Percentiles rank a stretch among this genome's conserved stretches.
phyloP scores from a whole-genome alignment of 2,797 vertebrate genomes.

The Prunella strophiata region DNA sequence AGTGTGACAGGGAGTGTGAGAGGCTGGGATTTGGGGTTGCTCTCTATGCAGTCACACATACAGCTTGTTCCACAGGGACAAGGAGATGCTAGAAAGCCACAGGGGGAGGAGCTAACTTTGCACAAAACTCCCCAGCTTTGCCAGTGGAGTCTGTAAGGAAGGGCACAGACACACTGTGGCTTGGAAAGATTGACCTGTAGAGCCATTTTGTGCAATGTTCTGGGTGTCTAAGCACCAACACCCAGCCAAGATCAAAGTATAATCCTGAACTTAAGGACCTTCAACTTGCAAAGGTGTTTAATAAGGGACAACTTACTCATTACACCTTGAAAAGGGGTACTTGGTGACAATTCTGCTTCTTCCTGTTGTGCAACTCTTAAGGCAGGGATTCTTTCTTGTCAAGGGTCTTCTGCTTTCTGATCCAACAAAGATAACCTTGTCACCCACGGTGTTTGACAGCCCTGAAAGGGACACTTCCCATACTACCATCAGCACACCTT shows the following conservation, averaged over 20 bases:
- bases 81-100: neutral
- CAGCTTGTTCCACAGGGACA: neutral
- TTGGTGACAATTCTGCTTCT: neutral
- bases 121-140: neutral
- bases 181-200: neutral
- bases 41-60: neutral
- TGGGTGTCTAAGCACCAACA: neutral
- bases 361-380: neutral
- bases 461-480: neutral
- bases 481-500: neutral
- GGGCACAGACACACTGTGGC: rapidly evolving
- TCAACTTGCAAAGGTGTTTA: neutral
- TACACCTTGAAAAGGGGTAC: neutral
- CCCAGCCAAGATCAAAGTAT: neutral
- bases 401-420: neutral
- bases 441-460: neutral
- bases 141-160: neutral
- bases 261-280: neutral
- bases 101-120: neutral
- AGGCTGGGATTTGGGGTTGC: neutral
- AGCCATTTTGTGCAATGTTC: neutral
- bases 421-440: neutral
- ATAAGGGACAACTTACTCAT: neutral
- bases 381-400: neutral
- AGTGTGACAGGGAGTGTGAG: neutral